Evolutionary conservation across 2,888 invertebrate genomes (phyloP), one percentile per base, ranked within the genome.

Genomic region (Tanytarsus gracilentus): DNA sequence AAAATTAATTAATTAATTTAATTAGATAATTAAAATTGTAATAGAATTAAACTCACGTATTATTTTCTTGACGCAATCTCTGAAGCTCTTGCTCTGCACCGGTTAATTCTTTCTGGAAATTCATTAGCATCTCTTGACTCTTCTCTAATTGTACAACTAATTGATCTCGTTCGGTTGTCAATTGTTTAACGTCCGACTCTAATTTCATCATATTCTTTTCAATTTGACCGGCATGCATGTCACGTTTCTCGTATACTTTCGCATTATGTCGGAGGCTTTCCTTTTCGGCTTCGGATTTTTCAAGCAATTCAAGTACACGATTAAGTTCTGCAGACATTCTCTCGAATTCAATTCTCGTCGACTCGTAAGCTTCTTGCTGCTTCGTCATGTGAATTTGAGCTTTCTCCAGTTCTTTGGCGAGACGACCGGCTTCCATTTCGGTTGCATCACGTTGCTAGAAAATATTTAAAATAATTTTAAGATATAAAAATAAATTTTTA

Each of bases 61-160:
- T 70, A 55, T 74, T 74, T 73, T 91, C 91, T 65, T 86, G 85
- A 62, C 85, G 82, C 67, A 88, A 86, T 68, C 85, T 83, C 68
- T 89, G 88, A 63, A 89, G 73, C 70, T 89, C 91, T 44, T 84
- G 79, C 73, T 91, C 92, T 65, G 88, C 86, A 65, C 86, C 82
- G 65, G 88, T 89, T 55, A 93, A 72, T 70, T 93, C 92, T 70
- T 91, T 86, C 71, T 92, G 93, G 86, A 93, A 92, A 73, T 91
- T 91, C 73, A 92, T 86, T 62, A 94, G 76, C 83, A 93, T 91
- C 66, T 92, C 91, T 71, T 93, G 93, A 40, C 90, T 91, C 75
- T 94, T 93, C 72, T 93, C 92, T 69, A 94, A 72, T 71, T 93
- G 93, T 64, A 86, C 83, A 1, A 92, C 90, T 63, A 94, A 73